Evolutionary conservation across 1,140 invertebrate genomes (phyloP).

Genomic region (Philopotamus ludificatus): DNA sequence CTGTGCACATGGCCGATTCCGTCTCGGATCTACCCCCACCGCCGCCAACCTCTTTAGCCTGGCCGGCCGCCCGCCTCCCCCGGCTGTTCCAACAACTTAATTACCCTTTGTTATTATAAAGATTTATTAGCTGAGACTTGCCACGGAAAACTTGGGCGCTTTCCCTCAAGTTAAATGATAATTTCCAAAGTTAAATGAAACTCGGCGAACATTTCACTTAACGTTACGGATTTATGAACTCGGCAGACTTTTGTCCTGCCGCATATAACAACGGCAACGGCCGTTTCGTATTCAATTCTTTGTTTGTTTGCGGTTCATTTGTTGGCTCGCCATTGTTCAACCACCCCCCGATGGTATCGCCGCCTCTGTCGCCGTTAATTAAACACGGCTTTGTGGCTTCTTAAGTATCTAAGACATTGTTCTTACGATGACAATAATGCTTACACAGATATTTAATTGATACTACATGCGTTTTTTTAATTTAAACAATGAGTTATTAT

Average conservation of each 20-base stretch:
- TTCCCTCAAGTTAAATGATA: slow-evolving; percentile 40
- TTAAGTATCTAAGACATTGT: too few species aligned
- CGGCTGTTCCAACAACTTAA: slow-evolving; percentile 23
- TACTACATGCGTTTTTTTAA: too few species aligned
- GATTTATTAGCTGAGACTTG: slow-evolving; percentile 35
- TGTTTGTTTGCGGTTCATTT: neutral
- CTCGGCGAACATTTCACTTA: slow-evolving; percentile 40
- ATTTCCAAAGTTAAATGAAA: slow-evolving; percentile 41
- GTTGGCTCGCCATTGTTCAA: neutral
- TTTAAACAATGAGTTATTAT: too few species aligned
- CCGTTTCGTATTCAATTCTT: neutral
- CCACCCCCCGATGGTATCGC: neutral
- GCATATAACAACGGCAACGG: neutral
- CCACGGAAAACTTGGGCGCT: slow-evolving; percentile 27
- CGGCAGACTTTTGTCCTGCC: slow-evolving; percentile 26
- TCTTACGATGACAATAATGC: too few species aligned
- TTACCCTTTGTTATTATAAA: slow-evolving; percentile 39
- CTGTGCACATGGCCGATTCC: slow-evolving; percentile 7
- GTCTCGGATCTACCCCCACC: neutral
- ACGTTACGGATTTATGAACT: slow-evolving; percentile 36
- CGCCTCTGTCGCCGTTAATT: neutral
- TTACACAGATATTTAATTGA: too few species aligned
- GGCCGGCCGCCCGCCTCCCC: neutral
- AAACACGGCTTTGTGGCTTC: neutral
- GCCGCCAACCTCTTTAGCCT: neutral